Percentiles rank a stretch among this genome's conserved stretches.
Evolutionary conservation across 2,113 vertebrate species (phyloP).

Genomic region (Chloropsis cyanopogon): DNA sequence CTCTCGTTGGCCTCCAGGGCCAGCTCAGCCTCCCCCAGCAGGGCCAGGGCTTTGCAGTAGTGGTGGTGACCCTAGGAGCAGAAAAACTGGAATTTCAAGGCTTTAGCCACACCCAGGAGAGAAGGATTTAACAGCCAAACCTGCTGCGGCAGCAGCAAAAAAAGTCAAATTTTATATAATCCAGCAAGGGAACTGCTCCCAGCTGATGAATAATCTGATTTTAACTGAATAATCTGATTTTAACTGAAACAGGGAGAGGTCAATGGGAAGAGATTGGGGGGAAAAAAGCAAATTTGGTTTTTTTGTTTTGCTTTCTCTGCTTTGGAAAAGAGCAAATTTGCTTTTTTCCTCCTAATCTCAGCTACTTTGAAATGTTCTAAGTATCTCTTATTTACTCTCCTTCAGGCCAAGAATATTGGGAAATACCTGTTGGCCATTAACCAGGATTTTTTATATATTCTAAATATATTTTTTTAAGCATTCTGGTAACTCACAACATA

Average conservation of each 20-base stretch:
- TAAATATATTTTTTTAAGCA: neutral
- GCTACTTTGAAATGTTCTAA: neutral
- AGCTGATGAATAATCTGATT: neutral
- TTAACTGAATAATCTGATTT: neutral
- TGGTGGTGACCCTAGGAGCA: conserved; percentile 87
- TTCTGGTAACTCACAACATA: neutral
- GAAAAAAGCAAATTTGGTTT: neutral
- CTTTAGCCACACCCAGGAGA: neutral
- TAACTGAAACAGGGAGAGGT: neutral
- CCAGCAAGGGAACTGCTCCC: fast-evolving
- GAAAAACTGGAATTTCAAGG: neutral
- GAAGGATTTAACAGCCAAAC: neutral
- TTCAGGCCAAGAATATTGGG: neutral
- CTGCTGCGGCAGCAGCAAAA: neutral
- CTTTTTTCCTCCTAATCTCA: neutral
- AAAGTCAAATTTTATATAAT: neutral
- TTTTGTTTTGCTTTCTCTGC: neutral
- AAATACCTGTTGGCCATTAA: neutral
- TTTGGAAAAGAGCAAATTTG: neutral
- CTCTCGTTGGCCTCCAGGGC: conserved; percentile 80
- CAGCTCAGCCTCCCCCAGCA: conserved; percentile 71
- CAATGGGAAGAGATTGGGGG: neutral
- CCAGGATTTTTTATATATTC: neutral
- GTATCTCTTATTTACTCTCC: neutral
- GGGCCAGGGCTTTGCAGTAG: conserved; percentile 86